Conservation (phyloP, 2,888 invertebrate genomes). For the Colostygia pectinataria region DNA sequence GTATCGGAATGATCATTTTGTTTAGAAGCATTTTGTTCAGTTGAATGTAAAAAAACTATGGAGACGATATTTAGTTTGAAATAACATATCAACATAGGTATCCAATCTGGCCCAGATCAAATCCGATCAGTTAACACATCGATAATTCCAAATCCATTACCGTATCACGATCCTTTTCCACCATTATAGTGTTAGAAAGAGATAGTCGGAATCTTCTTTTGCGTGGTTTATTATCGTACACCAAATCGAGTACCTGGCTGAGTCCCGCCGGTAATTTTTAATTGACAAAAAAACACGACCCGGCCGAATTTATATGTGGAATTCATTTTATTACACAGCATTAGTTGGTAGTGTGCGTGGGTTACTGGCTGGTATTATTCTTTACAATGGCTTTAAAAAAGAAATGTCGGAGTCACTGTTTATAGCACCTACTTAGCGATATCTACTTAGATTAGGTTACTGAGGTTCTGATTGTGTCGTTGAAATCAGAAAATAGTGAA, state of each 20-base stretch:
- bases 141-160: conserved; percentile 34
- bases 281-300: conserved; percentile 79
- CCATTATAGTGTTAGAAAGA: conserved; percentile 30
- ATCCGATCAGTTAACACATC: conserved; percentile 35
- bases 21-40: no score
- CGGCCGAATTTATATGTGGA: conserved; percentile 72
- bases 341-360: conserved; percentile 61
- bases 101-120: conserved; percentile 24
- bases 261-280: conserved; percentile 68
- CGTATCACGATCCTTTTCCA: conserved; percentile 32
- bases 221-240: conserved; percentile 35
- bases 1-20: no score
- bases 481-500: conserved; percentile 12
- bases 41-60: no score
- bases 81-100: conserved; percentile 14
- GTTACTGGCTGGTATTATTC: conserved; percentile 50
- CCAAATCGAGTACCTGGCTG: conserved; percentile 69
- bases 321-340: conserved; percentile 75
- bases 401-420: conserved; percentile 37
- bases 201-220: conserved; percentile 26
- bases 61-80: conserved; percentile 11
- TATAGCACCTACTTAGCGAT: conserved; percentile 38
- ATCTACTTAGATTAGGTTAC: conserved; percentile 34
- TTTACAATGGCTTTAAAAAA: conserved; percentile 47
- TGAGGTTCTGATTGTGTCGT: conserved; percentile 18